phyloP scores from a whole-genome alignment of 2,113 vertebrate genomes.

The Ornithorhynchus anatinus region DNA sequence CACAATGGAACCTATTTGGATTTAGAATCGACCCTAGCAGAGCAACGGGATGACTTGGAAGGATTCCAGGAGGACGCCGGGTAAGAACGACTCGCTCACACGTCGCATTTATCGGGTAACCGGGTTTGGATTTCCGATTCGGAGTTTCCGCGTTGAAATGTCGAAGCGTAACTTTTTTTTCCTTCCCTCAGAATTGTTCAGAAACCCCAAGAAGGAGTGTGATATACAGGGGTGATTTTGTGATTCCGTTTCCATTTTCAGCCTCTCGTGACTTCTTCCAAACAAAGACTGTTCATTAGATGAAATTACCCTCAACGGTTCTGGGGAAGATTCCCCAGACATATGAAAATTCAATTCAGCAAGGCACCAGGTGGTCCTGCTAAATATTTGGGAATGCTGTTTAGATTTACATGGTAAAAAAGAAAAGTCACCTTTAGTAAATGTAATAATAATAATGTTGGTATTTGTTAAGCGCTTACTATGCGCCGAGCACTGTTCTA shows the following conservation, averaged over 20 bases:
- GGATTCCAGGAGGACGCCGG: conserved; percentile 95
- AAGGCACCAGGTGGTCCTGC: too few species aligned
- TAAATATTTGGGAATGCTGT: too few species aligned
- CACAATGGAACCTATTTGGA: conserved; percentile 96
- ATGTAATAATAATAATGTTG: too few species aligned
- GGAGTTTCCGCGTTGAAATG: not conserved
- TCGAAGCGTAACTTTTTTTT: not conserved
- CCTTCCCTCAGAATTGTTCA: too few species aligned
- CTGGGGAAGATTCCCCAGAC: not conserved
- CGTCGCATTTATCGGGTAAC: not conserved
- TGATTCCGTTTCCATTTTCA: rapidly evolving
- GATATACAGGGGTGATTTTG: too few species aligned
- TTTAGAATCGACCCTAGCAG: conserved; percentile 91
- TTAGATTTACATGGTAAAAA: too few species aligned
- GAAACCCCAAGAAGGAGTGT: too few species aligned
- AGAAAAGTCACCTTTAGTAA: too few species aligned
- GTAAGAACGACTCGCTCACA: conserved; percentile 73
- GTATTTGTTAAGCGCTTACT: too few species aligned
- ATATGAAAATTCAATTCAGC: too few species aligned
- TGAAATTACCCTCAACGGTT: not conserved
- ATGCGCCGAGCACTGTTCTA: too few species aligned
- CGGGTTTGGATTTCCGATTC: not conserved
- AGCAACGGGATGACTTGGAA: conserved; percentile 93
- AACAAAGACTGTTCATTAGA: not conserved
- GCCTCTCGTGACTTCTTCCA: rapidly evolving